Conservation (phyloP, 2,888 invertebrate genomes). For the Hoplodrina ambigua region DNA sequence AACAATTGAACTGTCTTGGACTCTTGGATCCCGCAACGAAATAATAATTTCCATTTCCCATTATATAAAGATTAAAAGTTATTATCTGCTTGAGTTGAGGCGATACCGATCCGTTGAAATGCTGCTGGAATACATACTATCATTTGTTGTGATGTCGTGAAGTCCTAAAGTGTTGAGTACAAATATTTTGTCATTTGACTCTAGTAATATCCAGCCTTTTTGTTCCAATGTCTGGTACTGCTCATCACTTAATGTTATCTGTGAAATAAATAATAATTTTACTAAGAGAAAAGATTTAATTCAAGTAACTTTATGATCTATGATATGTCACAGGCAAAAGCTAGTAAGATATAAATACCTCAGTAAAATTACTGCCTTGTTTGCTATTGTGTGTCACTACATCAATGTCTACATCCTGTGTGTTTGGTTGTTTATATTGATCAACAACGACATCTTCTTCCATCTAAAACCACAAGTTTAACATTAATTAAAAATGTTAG, state of each 20-base stretch:
- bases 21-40: no score
- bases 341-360: constrained; percentile 61
- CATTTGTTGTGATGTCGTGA: constrained; percentile 82
- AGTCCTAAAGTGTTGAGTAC: constrained; percentile 82
- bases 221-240: constrained; percentile 82
- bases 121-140: constrained; percentile 71
- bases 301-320: no score
- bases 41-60: no score
- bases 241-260: constrained; percentile 84
- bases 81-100: no score
- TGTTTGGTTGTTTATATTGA: constrained; percentile 60
- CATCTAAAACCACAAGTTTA: constrained; percentile 65
- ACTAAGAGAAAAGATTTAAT: not conserved
- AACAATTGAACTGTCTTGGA: no score
- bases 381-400: constrained; percentile 60
- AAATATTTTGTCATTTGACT: constrained; percentile 81
- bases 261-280: constrained; percentile 26
- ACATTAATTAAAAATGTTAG: not conserved
- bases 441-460: constrained; percentile 66
- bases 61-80: no score
- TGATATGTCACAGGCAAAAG: not conserved
- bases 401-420: constrained; percentile 62
- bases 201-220: constrained; percentile 85
- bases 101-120: no score
- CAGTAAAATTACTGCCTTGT: constrained; percentile 74